Conservation (phyloP, 2,797 vertebrate genomes). For the Squalus acanthias region DNA sequence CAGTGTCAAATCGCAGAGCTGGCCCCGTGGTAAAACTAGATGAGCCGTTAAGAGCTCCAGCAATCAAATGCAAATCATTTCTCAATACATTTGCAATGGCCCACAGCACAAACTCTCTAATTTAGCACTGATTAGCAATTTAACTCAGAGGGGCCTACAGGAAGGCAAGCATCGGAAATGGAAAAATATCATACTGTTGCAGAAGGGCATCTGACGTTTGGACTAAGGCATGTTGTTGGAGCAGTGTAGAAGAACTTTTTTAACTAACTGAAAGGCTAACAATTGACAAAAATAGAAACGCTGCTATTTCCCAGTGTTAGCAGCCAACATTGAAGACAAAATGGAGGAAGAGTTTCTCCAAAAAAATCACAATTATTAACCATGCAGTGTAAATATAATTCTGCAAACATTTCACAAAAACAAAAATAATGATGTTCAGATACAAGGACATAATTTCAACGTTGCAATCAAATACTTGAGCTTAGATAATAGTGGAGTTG, state of each 20-base stretch:
- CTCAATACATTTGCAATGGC: neutral
- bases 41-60: neutral
- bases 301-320: neutral
- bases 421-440: neutral
- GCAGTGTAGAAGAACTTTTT: neutral
- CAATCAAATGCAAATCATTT: conserved; percentile 1
- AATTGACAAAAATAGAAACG: neutral
- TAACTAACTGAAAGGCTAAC: neutral
- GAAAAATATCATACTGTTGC: neutral
- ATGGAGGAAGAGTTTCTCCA: neutral
- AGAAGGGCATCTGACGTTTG: neutral
- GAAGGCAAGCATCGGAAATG: neutral
- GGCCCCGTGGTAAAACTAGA: neutral
- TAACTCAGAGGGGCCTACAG: neutral
- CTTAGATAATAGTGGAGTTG: neutral
- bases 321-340: neutral
- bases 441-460: neutral
- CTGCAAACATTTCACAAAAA: neutral
- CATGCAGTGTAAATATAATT: neutral
- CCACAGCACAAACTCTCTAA: neutral
- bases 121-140: conserved; percentile 13
- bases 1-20: neutral
- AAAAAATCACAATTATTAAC: neutral
- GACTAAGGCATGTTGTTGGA: neutral
- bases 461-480: neutral